Base-by-base conservation (phyloP, 2,113 vertebrate genomes). In the Lota lota region DNA sequence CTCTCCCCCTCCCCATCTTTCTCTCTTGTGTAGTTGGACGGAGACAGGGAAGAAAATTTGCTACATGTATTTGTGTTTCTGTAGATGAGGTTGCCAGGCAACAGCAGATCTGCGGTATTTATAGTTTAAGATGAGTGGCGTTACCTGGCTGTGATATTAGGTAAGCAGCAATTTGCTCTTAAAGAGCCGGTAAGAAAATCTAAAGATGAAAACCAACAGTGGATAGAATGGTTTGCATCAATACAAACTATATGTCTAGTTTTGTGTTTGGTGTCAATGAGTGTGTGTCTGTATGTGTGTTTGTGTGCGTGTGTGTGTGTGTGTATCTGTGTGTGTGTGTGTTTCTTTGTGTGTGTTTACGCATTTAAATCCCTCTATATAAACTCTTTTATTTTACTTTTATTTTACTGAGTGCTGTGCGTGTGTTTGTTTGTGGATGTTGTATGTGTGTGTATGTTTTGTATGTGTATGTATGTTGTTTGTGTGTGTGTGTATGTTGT, bases 81-180 rank as follows among this genome's bases (percentile, higher is more conserved):
- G 53, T n/a, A 18, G 53, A n/a, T 3, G 53, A 6, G 16, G 53
- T 56, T 56, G 53, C 53, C 53, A 56, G 17, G 53, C 53, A 56
- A 56, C 53, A 56, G 53, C 16, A 17, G 53, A 56, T 5, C 53
- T 18, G 53, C 16, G 17, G 53, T 56, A 56, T 56, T 56, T 56
- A 56, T n/a, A 56, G 53, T 56, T 56, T 14, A 56, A 56, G 12
- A n/a, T 87, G 85, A 90, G 83, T 89, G 83, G 86, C 89, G 82
- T 84, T 83, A 84, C 83, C 83, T 69, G 57, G 76, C 69, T 84
- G 64, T 81, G 69, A 85, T 83, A 82, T 70, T 63, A 82, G 70
- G 83, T 86, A 87, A 83, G 69, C 63, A 28, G 77, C 79, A 69
- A 80, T 85, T 87, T 82, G 82, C 81, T 82, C 79, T 79, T 80